phyloP scores from a whole-genome alignment of 2,113 vertebrate species.

The Halcyon malimbica region DNA sequence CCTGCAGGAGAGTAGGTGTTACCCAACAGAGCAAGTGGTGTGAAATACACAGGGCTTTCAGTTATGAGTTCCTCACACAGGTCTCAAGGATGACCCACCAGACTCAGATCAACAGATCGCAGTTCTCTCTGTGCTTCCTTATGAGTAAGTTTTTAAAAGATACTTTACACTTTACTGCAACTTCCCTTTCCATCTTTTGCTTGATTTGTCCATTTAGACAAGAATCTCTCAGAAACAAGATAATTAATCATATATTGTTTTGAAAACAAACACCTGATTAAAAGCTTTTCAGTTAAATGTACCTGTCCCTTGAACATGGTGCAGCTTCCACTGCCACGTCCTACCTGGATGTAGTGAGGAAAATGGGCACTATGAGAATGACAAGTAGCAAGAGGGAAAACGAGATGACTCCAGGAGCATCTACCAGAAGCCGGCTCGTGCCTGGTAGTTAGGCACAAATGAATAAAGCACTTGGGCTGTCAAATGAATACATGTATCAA shows the following conservation, averaged over 20 bases:
- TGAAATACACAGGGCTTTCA: neutral
- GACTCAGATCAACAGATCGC: neutral
- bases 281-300: neutral
- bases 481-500: neutral
- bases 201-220: neutral
- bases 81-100: neutral
- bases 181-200: neutral
- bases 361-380: neutral
- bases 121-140: neutral
- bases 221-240: neutral
- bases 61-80: neutral
- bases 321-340: neutral
- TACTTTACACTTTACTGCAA: neutral
- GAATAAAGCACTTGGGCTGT: neutral
- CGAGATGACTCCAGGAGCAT: neutral
- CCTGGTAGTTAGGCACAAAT: neutral
- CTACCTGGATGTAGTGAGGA: neutral
- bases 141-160: neutral
- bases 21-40: neutral
- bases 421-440: neutral
- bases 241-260: neutral
- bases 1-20: neutral
- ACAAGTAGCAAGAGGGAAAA: neutral
- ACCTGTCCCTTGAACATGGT: neutral
- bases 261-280: neutral